Base-by-base conservation (phyloP, 1,140 invertebrate genomes). In the Lepidurus apus region DNA sequence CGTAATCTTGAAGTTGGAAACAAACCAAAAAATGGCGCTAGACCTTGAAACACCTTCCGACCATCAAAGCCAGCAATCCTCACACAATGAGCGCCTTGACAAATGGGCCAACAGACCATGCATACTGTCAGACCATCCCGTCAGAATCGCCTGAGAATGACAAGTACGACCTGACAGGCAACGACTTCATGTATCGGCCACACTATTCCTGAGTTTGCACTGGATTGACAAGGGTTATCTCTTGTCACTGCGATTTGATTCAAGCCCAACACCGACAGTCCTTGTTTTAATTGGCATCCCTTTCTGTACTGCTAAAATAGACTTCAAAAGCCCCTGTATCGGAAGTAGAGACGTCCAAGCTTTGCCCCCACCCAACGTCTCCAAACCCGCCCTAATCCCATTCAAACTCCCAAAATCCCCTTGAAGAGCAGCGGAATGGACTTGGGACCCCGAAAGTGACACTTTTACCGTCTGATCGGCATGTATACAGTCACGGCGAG, bases 261-360 rank as follows among this genome's bases (percentile, higher is more conserved):
- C 17, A 65, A n/a, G 53, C 13, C 21, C 21, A 34, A 34, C 34
- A 13, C 53, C 53, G 53, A 65, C 53, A 65, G 53, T 65, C 21
- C 53, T 65, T n/a, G 53, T 65, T 65, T 65, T 65, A 65, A 65
- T 65, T 65, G 53, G 53, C 53, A n/a, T 21, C 21, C 21, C 53
- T 65, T 65, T 65, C 21, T 21, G 8, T n/a, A 7, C 53, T 21
- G 13, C 53, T 65, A 7, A 65, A 65, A 65, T 13, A 9, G 13
- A 21, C 53, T 65, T 65, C 17, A 13, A 65, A 65, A 21, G 0
- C 53, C 53, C 21, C 17, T 65, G 5, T 65, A 21, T 21, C 17
- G 53, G 21, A 2, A 13, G 13, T 17, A 65, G 26, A 26, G 26
- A 26, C 26, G 34, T 34, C 34, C 53, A 21, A 13, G 53, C 0